Conservation (phyloP, 2,797 vertebrate species). For the Rhinophrynus dorsalis region DNA sequence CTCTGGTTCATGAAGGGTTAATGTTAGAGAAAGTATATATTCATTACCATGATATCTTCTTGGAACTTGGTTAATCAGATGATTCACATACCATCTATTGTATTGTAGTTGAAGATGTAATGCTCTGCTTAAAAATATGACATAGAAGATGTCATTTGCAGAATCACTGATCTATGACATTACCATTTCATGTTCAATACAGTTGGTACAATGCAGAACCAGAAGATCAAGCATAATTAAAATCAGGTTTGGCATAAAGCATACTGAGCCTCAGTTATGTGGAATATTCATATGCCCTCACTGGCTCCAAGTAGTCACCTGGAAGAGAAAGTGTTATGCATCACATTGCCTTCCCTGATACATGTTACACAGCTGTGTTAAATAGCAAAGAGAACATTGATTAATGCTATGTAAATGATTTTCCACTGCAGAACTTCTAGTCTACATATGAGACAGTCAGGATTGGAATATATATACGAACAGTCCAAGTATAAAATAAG, state of each 20-base stretch:
- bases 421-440: not conserved
- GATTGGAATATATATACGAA: too few relatives aligned
- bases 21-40: too few relatives aligned
- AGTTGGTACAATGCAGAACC: not conserved
- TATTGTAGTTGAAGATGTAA: too few relatives aligned
- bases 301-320: not conserved
- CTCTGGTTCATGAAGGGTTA: too few relatives aligned
- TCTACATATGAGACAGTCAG: too few relatives aligned
- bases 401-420: constrained; percentile 30
- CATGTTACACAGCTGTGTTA: constrained; percentile 30
- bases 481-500: too few relatives aligned
- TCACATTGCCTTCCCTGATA: constrained; percentile 18
- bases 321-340: constrained; percentile 1
- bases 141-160: not conserved
- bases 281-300: constrained; percentile 4
- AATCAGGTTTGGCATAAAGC: constrained; percentile 15
- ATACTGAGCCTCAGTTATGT: not conserved
- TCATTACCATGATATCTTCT: too few relatives aligned
- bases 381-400: constrained; percentile 6
- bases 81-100: too few relatives aligned
- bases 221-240: constrained; percentile 9
- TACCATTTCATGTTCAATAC: not conserved
- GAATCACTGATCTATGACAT: not conserved
- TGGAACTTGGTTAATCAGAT: too few relatives aligned
- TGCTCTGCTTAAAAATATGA: not conserved